Evolutionary conservation across 2,113 vertebrate genomes (phyloP).

Genomic region (Erythrocercus mccallii): DNA sequence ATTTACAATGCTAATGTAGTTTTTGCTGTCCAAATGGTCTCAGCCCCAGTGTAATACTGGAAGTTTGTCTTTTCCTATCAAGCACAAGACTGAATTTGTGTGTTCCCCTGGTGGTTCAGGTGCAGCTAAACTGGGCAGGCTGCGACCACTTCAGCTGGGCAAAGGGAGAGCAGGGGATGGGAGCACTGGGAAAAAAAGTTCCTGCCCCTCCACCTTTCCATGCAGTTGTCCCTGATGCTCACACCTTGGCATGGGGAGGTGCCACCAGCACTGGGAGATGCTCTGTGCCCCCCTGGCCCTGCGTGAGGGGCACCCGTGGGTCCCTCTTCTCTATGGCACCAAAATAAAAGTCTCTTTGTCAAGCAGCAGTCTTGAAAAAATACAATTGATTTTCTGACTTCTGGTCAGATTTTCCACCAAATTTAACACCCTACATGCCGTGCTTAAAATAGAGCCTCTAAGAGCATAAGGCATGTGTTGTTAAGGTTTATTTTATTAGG

Average conservation of each 20-base stretch:
- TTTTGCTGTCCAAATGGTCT: slow-evolving; percentile 32
- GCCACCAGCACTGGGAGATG: neutral
- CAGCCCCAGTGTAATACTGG: neutral
- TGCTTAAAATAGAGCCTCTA: neutral
- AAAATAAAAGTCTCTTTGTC: neutral
- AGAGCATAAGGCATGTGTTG: neutral
- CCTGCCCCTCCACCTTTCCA: neutral
- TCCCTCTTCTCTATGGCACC: neutral
- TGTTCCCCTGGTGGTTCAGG: neutral
- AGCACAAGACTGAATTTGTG: neutral
- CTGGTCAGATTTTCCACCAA: slow-evolving; percentile 48
- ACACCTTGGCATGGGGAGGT: fast-evolving
- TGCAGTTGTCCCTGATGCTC: neutral
- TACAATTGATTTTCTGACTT: neutral
- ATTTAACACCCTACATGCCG: neutral
- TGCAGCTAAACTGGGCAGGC: neutral
- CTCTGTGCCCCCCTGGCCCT: fast-evolving
- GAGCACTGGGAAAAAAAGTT: neutral
- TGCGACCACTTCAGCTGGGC: neutral
- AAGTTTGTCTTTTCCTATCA: neutral
- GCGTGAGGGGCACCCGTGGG: fast-evolving
- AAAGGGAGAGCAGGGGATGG: neutral
- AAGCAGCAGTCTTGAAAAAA: neutral
- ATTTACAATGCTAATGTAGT: slow-evolving; percentile 23
- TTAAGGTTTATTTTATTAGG: slow-evolving; percentile 51